Evolutionary conservation across 2,113 vertebrate genomes (phyloP).

Genomic region (Myotis davidii): DNA sequence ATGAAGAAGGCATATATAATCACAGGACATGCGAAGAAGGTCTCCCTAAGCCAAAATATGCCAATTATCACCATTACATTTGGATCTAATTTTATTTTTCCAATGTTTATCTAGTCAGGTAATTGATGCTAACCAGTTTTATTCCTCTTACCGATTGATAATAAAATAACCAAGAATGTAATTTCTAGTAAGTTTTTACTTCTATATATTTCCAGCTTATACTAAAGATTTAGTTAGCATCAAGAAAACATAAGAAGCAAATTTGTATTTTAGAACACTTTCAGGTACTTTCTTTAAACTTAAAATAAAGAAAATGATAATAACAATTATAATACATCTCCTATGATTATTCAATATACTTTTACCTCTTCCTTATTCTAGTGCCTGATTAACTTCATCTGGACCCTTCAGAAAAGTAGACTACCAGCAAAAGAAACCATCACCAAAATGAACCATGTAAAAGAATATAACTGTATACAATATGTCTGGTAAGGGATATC

Average conservation of each 20-base stretch:
- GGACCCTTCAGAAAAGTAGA: slow-evolving; percentile 38
- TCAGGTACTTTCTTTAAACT: neutral
- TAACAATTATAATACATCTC: neutral
- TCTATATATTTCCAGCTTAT: neutral
- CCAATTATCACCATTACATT: slow-evolving; percentile 43
- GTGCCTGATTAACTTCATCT: neutral
- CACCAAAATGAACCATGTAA: neutral
- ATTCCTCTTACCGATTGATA: slow-evolving; percentile 47
- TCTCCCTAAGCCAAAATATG: neutral
- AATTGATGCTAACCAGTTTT: slow-evolving; percentile 49
- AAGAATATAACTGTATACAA: neutral
- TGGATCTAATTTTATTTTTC: slow-evolving; percentile 52
- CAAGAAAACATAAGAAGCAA: neutral
- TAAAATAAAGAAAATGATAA: neutral
- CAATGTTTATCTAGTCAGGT: slow-evolving; percentile 31
- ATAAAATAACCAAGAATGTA: slow-evolving; percentile 24
- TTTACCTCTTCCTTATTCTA: neutral
- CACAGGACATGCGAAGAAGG: neutral
- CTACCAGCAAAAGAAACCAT: neutral
- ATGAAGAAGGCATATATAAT: slow-evolving; percentile 46
- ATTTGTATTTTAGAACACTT: neutral
- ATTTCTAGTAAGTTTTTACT: slow-evolving; percentile 13
- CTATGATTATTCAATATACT: neutral
- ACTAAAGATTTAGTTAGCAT: slow-evolving; percentile 34
- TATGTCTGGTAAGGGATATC: neutral